Percentiles rank a stretch among this genome's conserved stretches.
Conservation (phyloP, 2,113 vertebrate genomes). For the Synchiropus splendidus region DNA sequence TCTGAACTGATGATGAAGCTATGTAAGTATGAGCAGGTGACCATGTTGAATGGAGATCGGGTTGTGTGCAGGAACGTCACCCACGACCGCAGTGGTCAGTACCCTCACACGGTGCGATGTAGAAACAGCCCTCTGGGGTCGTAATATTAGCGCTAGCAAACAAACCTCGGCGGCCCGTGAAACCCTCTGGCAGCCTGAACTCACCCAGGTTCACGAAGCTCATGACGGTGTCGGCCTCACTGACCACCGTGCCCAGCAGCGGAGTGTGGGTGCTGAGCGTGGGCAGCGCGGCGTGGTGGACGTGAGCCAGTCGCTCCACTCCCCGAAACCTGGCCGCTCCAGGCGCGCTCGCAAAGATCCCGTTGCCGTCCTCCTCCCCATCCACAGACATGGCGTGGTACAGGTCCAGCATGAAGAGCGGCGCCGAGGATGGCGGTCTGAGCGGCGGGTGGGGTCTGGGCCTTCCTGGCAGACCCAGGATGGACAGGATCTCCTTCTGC, state of each 20-base stretch:
- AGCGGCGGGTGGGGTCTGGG: constrained; percentile 68
- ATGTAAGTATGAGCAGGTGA: no score
- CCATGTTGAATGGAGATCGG: no score
- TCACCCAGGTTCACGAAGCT: constrained; percentile 95
- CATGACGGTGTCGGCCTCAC: constrained; percentile 87
- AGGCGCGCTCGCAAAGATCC: constrained; percentile 27
- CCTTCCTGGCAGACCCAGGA: constrained; percentile 76
- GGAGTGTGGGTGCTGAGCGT: constrained; percentile 73
- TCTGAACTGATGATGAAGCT: no score
- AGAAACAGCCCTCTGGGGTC: no score
- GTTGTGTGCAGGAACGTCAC: no score
- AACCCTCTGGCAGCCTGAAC: constrained; percentile 22
- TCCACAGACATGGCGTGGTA: constrained; percentile 82
- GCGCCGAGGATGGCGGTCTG: constrained; percentile 77
- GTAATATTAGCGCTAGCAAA: no score
- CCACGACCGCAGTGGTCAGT: no score
- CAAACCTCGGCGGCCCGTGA: no score
- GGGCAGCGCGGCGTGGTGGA: constrained; percentile 57
- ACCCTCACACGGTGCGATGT: no score
- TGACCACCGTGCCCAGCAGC: constrained; percentile 70
- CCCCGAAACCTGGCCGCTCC: constrained; percentile 37
- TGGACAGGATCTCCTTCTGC: constrained; percentile 86
- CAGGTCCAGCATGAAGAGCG: constrained; percentile 92
- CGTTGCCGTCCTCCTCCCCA: constrained; percentile 53
- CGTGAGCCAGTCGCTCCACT: constrained; percentile 33